Evolutionary conservation across 2,888 invertebrate species (phyloP), one percentile per base, ranked within the genome.

Genomic region (Lasioglossum figueresi): DNA sequence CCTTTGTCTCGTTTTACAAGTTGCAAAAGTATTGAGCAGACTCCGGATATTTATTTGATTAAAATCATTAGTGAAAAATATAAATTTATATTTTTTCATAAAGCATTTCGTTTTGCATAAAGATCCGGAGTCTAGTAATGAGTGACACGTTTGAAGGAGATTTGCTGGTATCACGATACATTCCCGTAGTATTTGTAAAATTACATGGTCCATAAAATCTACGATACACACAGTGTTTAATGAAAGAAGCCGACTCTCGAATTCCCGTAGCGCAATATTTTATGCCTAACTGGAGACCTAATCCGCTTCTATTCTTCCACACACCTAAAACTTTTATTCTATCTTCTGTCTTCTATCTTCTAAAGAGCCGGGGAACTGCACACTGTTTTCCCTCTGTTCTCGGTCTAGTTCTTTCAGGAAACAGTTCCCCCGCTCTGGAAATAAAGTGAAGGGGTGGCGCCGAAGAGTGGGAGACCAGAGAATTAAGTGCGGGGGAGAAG

Each of bases 141-240:
- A 34, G 37, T 23, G 34, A 68, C 68, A 68, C 68, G 68, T 68
- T 68, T 23, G 68, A 68, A 34, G 68, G 34, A 68, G 23, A 68
- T 23, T 37, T 68, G 68, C 37, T 37, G 23, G 34, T 68, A 34
- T 40, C 40, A 70, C 70, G n/a, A n/a, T 23, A 70, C 4, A 40
- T 70, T 40, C n/a, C n/a, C 23, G 37, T 70, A 70, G 40, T 14
- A 70, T 70, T 70, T n/a, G 23, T 40, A 70, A 77, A 2, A 27
- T 68, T 12, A 40, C 19, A 16, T n/a, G n/a, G 19, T 40, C 37
- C 27, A 16, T 45, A 23, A 48, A 19, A 23, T 34, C 1, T 31
- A 66, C 66, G 23, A 12, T 40, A 40, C 14, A 40, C n/a, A 37
- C 23, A 12, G 70, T 40, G 37, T n/a, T 31, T 66, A n/a, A 70